These are phyloP conservation scores for Zosterops borbonicus DNA, from an alignment of 2,113 vertebrate species.

Conservation along the genomic window DNA sequence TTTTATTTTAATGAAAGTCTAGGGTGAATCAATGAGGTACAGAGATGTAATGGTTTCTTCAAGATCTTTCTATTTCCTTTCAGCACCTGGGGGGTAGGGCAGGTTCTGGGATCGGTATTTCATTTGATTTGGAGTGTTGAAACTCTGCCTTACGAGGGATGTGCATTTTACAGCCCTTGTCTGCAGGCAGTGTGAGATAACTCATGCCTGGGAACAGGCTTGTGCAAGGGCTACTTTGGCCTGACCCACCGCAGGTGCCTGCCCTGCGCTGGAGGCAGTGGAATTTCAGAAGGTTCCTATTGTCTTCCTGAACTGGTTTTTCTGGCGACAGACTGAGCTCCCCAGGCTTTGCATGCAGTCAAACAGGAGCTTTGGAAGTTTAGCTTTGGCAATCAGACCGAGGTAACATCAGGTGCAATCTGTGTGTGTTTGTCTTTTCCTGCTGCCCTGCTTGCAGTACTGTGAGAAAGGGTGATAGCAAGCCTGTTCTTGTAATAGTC, in stretches of 20 bases:
- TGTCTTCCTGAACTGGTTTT: background rate
- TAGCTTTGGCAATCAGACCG: background rate
- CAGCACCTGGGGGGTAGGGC: background rate
- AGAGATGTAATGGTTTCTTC: background rate
- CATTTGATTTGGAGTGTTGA: background rate
- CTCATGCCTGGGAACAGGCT: background rate
- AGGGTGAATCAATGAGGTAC: background rate
- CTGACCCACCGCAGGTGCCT: rapidly evolving
- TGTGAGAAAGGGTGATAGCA: background rate
- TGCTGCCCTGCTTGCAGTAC: background rate
- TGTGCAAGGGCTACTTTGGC: slow-evolving; percentile 8
- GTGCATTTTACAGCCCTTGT: background rate
- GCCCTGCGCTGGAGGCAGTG: background rate
- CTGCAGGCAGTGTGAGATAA: background rate
- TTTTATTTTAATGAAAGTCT: background rate
- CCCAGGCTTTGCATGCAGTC: background rate
- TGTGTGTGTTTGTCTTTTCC: background rate
- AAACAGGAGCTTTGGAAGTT: background rate
- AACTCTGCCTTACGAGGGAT: background rate
- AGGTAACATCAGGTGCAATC: background rate
- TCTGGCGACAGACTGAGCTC: background rate
- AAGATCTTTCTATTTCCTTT: background rate
- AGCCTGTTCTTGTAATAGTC: background rate
- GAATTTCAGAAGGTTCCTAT: background rate
- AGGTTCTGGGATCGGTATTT: background rate